Evolutionary conservation across 2,113 vertebrate genomes (phyloP), one percentile per base, ranked within the genome.

Genomic region (Cyprinodon tularosa): DNA sequence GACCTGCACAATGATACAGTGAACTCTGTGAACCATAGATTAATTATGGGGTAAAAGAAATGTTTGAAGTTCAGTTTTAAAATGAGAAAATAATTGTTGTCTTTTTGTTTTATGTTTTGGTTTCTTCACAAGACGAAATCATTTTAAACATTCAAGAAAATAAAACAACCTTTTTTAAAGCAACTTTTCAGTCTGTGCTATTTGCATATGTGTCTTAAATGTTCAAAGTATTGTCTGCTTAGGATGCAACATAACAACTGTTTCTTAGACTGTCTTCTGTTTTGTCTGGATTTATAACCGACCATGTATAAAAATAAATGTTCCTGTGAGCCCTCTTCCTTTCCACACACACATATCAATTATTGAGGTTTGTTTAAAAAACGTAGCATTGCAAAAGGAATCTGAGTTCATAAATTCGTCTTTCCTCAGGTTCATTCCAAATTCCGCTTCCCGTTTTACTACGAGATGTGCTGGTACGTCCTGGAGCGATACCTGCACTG

Each of bases 401-500:
- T 6, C 15, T 72, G 10, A 17, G 29, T 62, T 36, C 8, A 22
- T 12, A 62, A 47, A 20, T 36, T 8, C 8, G 8, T 60, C 65
- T 47, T 63, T 4, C 22, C 92, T 50, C 91, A 99, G 97, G 97
- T 99, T 86, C 94, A 97, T 67, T 96, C 97, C 90, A 99, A 98
- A 84, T 99, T 99, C 90, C 97, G 97, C 1, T 98, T 98, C 93
- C 97, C 97, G 44, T 99, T 99, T 93, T 99, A 97, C 95, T 96
- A 97, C 93, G 97, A 99, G 90, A 99, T 99, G 88, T 97, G 97
- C 93, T 99, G 97, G 97, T 99, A 99, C 92, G 97, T 99, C 84
- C 89, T 99, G 94, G 97, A 99, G 94, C 94, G 97, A 91, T 99
- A 98, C 42, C 93, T 97, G 84, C 95, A 95, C 94, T 98, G 96